A percentile compares a stretch with the other conserved stretches of the same genome.
Conservation (phyloP, 2,797 vertebrate genomes). For the Tenualosa thibaudeaui region DNA sequence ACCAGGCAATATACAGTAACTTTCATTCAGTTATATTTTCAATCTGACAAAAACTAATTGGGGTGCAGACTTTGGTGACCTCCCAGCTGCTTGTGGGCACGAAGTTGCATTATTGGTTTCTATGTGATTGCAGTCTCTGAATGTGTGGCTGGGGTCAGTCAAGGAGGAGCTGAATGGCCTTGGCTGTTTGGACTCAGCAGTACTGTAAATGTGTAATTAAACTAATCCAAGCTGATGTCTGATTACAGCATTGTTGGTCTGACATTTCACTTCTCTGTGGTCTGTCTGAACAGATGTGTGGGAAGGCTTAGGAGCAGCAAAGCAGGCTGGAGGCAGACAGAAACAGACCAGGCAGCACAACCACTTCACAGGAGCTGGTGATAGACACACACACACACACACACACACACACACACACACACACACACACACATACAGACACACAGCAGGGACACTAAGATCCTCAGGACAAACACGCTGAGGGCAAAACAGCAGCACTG, state of each 20-base stretch:
- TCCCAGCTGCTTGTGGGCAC: neutral
- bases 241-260: neutral
- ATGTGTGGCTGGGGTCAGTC: neutral
- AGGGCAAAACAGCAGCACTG: neutral
- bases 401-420: neutral
- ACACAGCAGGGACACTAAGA: neutral
- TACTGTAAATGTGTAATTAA: neutral
- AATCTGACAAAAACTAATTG: no score
- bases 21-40: no score
- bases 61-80: no score
- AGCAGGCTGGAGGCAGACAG: neutral
- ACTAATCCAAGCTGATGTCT: neutral
- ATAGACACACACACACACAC: neutral
- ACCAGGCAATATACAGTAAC: no score
- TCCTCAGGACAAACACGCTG: neutral
- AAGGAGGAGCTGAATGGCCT: neutral
- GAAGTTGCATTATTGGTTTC: neutral
- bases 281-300: neutral
- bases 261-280: conserved; percentile 1
- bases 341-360: neutral
- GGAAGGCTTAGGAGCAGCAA: neutral
- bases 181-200: neutral
- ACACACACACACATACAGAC: neutral
- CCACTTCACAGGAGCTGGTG: neutral
- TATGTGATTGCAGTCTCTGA: neutral